phyloP scores from a whole-genome alignment of 2,797 vertebrate species.

The Sparidentex hasta region DNA sequence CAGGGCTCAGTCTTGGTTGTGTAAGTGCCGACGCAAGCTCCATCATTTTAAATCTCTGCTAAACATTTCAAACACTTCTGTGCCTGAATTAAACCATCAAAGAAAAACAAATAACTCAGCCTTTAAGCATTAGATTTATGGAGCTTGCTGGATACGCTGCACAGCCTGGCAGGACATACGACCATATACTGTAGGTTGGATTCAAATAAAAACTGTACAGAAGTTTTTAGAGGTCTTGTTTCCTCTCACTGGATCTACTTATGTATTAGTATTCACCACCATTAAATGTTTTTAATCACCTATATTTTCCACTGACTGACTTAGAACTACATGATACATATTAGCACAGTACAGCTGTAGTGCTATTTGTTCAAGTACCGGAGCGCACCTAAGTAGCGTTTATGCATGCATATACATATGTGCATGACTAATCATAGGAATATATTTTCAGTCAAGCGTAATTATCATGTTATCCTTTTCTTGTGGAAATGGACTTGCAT shows the following conservation, averaged over 20 bases:
- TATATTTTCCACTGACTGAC: neutral
- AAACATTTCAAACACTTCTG: neutral
- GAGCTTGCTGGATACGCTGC: neutral
- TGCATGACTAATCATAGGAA: too few relatives aligned
- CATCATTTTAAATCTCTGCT: conserved; percentile 3
- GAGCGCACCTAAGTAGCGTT: too few relatives aligned
- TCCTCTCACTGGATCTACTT: neutral
- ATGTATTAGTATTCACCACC: neutral
- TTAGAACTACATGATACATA: neutral
- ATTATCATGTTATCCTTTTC: too few relatives aligned
- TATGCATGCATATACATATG: too few relatives aligned
- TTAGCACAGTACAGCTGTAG: neutral
- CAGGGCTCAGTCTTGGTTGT: neutral
- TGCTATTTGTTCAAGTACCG: too few relatives aligned
- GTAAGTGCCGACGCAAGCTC: neutral
- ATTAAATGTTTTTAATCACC: neutral
- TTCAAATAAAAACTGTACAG: neutral
- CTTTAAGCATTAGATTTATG: neutral
- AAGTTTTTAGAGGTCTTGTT: neutral
- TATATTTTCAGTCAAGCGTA: too few relatives aligned
- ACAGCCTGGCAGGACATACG: neutral
- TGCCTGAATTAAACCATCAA: too few relatives aligned
- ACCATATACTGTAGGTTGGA: neutral
- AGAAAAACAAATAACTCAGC: neutral
- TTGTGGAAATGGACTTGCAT: too few relatives aligned